These are phyloP conservation scores for Ceuthmochares aereus DNA, from an alignment of 2,113 vertebrate species.

Conservation along the genomic window DNA sequence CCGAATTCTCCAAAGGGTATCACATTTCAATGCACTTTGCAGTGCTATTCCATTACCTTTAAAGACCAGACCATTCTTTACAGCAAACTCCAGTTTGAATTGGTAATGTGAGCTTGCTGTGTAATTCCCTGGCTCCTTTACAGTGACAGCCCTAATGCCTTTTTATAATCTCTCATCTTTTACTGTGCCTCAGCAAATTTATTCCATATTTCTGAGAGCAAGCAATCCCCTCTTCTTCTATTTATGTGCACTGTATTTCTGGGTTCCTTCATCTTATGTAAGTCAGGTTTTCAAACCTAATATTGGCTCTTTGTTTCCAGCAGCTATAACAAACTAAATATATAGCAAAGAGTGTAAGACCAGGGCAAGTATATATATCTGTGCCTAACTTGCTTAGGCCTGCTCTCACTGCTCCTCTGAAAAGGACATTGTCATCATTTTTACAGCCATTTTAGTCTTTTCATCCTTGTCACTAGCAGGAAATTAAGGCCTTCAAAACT, in stretches of 20 bases:
- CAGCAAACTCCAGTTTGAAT: background rate
- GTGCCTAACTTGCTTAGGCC: background rate
- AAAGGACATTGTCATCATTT: background rate
- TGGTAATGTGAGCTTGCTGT: constrained; percentile 19
- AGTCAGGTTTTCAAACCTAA: background rate
- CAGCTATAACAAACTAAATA: constrained; percentile 13
- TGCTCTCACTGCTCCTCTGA: background rate
- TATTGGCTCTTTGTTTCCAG: constrained; percentile 6
- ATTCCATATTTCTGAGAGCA: constrained; percentile 10
- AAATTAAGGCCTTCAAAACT: background rate
- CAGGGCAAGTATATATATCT: background rate
- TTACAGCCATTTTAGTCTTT: background rate
- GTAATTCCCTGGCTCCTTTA: background rate
- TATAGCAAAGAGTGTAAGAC: background rate
- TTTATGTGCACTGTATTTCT: constrained; percentile 18
- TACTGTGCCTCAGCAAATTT: constrained; percentile 25
- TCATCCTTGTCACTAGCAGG: rapidly evolving
- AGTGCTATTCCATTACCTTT: background rate
- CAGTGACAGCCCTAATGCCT: constrained; percentile 33
- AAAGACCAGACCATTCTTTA: background rate
- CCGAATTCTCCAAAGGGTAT: background rate
- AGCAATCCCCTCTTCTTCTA: constrained; percentile 1
- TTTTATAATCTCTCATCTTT: constrained; percentile 39
- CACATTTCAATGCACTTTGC: constrained; percentile 10
- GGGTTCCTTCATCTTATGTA: background rate